Conservation (phyloP, 2,888 invertebrate genomes). For the Leucoptera coffeella region DNA sequence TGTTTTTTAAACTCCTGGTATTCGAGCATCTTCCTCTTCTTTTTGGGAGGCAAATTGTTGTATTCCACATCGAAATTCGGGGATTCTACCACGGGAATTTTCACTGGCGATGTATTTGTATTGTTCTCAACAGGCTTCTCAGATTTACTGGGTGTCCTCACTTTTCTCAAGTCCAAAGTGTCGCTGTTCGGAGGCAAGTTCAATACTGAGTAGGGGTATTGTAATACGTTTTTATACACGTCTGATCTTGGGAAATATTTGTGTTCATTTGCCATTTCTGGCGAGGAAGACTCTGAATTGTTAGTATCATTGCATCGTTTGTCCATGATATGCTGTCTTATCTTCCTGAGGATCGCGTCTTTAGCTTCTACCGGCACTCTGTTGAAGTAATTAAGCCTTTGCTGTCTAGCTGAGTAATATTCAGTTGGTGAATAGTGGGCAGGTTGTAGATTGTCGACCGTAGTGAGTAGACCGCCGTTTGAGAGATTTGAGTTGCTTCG, state of each 20-base stretch:
- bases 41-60: constrained; percentile 46
- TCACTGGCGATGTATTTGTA: too few relatives aligned
- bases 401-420: not conserved
- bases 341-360: constrained; percentile 45
- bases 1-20: constrained; percentile 48
- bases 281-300: too few relatives aligned
- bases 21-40: constrained; percentile 48
- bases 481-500: constrained; percentile 15
- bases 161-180: constrained; percentile 38
- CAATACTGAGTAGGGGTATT: constrained; percentile 19
- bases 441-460: constrained; percentile 28
- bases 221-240: constrained; percentile 19
- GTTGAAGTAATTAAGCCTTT: constrained; percentile 18
- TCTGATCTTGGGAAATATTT: too few relatives aligned
- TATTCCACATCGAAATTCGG: constrained; percentile 45
- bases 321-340: constrained; percentile 47
- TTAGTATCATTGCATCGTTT: constrained; percentile 32
- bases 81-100: too few relatives aligned
- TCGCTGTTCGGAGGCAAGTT: constrained; percentile 18
- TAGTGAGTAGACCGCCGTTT: constrained; percentile 40
- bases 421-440: constrained; percentile 13
- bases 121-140: constrained; percentile 12
- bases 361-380: constrained; percentile 41
- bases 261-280: too few relatives aligned
- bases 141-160: constrained; percentile 31